Evolutionary conservation across 2,888 invertebrate genomes (phyloP).

Genomic region (Laothoe populi): DNA sequence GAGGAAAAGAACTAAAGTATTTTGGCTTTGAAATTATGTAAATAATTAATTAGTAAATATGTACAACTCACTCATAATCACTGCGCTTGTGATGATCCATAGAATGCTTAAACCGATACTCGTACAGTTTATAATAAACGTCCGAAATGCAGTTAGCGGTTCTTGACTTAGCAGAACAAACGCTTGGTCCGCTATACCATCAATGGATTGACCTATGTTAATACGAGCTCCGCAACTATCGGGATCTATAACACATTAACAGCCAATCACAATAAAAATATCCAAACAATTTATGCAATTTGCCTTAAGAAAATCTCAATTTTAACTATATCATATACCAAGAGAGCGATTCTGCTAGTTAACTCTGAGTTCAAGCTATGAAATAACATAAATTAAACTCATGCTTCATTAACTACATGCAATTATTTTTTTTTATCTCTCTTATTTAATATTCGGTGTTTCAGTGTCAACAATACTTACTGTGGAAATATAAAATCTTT

Average conservation of each 20-base stretch:
- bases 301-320: no score
- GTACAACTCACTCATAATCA: constrained; percentile 62
- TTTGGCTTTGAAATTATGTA: no score
- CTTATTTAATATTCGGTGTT: no score
- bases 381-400: no score
- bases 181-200: constrained; percentile 60
- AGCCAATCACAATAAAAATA: no score
- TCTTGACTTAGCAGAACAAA: constrained; percentile 57
- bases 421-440: no score
- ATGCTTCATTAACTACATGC: no score
- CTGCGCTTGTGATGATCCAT: constrained; percentile 60
- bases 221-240: constrained; percentile 54
- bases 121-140: constrained; percentile 60
- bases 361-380: no score
- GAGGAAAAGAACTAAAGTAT: no score
- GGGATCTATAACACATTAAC: constrained; percentile 61
- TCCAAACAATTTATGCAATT: no score
- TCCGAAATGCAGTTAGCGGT: constrained; percentile 60
- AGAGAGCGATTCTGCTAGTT: no score
- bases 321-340: no score
- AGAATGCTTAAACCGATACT: constrained; percentile 55
- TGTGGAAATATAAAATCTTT: constrained; percentile 66
- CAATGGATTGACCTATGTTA: constrained; percentile 63
- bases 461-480: constrained; percentile 53
- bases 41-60: background rate